A percentile compares a stretch with the other conserved stretches of the same genome.
phyloP scores from a whole-genome alignment of 2,888 invertebrate species.

The Chelonus formosanus region DNA sequence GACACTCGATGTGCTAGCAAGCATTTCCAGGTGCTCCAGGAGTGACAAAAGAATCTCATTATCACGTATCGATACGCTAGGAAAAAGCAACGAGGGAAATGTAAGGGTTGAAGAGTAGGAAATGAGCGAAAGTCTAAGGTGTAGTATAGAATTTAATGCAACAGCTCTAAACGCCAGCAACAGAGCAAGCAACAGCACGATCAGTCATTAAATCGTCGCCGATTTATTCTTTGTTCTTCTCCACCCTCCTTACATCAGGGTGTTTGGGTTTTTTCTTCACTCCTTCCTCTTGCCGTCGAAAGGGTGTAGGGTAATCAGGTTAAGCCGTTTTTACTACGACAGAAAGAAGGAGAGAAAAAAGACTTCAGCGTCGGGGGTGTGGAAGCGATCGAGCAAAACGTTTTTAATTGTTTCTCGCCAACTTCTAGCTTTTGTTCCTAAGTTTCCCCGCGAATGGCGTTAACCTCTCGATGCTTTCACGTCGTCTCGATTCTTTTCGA shows the following conservation, averaged over 20 bases:
- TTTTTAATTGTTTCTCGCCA: constrained; percentile 65
- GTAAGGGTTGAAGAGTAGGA: constrained; percentile 16
- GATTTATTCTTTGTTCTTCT: constrained; percentile 58
- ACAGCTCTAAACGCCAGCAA: constrained; percentile 39
- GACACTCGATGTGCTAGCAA: not conserved
- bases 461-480: constrained; percentile 33
- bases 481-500: constrained; percentile 34
- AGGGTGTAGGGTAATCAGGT: constrained; percentile 42
- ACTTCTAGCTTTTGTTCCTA: constrained; percentile 60
- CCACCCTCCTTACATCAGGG: constrained; percentile 36
- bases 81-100: constrained; percentile 41
- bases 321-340: constrained; percentile 33
- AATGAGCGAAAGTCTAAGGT: constrained; percentile 32
- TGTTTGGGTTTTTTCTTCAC: not conserved
- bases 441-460: constrained; percentile 60
- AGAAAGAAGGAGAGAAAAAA: constrained; percentile 23
- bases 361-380: constrained; percentile 18
- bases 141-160: constrained; percentile 39
- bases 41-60: constrained; percentile 57
- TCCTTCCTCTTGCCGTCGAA: constrained; percentile 25
- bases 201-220: constrained; percentile 63
- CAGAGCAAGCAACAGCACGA: constrained; percentile 55
- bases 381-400: constrained; percentile 63
- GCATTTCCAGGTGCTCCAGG: not conserved
- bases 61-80: constrained; percentile 58